A percentile compares a stretch with the other conserved stretches of the same genome.
Evolutionary conservation across 1,140 invertebrate genomes (phyloP).

Genomic region (Zaprionus inermis): DNA sequence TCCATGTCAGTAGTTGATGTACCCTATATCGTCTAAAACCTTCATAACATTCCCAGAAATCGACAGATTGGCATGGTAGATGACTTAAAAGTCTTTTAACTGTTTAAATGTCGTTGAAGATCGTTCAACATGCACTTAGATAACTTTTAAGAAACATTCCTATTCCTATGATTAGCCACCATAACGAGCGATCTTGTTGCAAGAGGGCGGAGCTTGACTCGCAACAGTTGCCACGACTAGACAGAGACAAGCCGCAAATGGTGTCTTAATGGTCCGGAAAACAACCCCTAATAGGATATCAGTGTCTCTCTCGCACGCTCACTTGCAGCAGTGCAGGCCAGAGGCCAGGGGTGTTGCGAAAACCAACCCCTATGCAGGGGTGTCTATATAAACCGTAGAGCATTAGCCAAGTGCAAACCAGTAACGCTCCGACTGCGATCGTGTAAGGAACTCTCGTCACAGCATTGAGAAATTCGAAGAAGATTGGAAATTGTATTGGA

Average conservation of each 20-base stretch:
- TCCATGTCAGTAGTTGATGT: too few relatives aligned
- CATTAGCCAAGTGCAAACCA: slow-evolving; percentile 58
- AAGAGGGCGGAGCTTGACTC: slow-evolving; percentile 78
- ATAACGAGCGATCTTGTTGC: slow-evolving; percentile 58
- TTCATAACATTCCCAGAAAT: too few relatives aligned
- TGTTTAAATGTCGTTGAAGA: not conserved
- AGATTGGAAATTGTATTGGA: slow-evolving; percentile 8
- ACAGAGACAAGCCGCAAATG: slow-evolving; percentile 55
- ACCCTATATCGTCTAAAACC: too few relatives aligned
- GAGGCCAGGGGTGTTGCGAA: slow-evolving; percentile 38
- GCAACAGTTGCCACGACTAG: slow-evolving; percentile 75
- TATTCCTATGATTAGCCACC: slow-evolving; percentile 54
- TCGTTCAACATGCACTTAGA: not conserved
- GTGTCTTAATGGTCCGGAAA: slow-evolving; percentile 67
- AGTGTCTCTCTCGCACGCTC: slow-evolving; percentile 20
- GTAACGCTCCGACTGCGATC: slow-evolving; percentile 71
- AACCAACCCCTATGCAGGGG: slow-evolving; percentile 58
- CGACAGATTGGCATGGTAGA: not conserved
- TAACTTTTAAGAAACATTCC: not conserved
- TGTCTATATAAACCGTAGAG: slow-evolving; percentile 59
- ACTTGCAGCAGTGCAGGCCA: slow-evolving; percentile 8
- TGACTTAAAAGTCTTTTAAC: not conserved
- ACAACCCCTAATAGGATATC: slow-evolving; percentile 73
- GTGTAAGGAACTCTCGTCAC: slow-evolving; percentile 51
- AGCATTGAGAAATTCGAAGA: not conserved